Base-by-base conservation (phyloP, 2,113 vertebrate species). In the Dryoscopus gambensis region DNA sequence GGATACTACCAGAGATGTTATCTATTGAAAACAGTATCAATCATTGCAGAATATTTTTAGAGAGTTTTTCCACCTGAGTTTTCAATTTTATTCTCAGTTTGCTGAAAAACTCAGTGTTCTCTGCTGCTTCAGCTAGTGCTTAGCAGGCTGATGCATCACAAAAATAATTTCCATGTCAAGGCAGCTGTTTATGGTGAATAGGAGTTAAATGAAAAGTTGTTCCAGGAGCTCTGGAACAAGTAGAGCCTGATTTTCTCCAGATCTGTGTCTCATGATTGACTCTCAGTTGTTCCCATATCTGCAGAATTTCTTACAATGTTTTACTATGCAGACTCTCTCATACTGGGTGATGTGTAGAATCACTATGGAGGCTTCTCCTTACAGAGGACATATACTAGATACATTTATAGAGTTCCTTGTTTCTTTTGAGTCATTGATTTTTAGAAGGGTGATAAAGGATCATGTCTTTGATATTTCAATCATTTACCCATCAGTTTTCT, bases 161-260 rank as follows among this genome's bases (percentile, higher is more conserved):
- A 80, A 70, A 91, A 63, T 55, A 71, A 94, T 93, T 95, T 92
- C 92, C 88, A 71, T 75, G 82, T 95, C 90, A 93, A 94, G 82
- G 93, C 87, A 95, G 90, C 82, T 93, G 52, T 70, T 93, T 77
- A 63, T 86, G 44, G 83, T 96, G 93, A 97, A 96, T 87, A 87
- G 83, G 39, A 95, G 30, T 85, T 96, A 94, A 96, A 95, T 82
- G 73, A 92, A 60, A 84, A 96, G 91, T 89, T 95, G 69, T 91
- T 95, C 93, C 84, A 93, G 91, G 56, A 96, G 68, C 3, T 2
- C 83, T 91, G 89, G 89, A 96, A 96, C 91, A 94, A 96, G 89
- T 13, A 50, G 78, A 87, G 80, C 93, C 60, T 95, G 86, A 93
- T 96, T 95, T 95, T 91, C 89, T 95, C 84, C 89, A 84, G 44